Base-by-base conservation (phyloP, 2,797 vertebrate genomes). In the Vireo griseus region DNA sequence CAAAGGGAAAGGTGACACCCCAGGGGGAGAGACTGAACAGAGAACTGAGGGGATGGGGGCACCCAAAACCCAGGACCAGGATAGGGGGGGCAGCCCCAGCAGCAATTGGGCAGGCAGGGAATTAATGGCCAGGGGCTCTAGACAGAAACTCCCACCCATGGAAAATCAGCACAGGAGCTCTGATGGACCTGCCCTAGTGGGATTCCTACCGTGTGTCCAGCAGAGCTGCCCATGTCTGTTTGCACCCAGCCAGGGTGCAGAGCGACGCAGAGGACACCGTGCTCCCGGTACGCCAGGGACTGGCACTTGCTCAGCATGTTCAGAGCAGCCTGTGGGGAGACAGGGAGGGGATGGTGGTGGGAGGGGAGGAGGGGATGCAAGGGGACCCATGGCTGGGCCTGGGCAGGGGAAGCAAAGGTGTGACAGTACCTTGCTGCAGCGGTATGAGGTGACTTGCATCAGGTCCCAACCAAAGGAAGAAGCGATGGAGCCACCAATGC, bases 211-310 rank as follows among this genome's bases (percentile, higher is more conserved):
- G 0, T 20, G 2, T 10, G 1, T 33, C 45, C 73, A 31, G 52
- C 73, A 17, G 42, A 42, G 40, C 40, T 42, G 40, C 40, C 40
- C 71, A 80, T 24, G 45, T 80, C 42, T 0, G 96, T 95, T 28
- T 86, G 84, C 22, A 96, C 95, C 92, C 95, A 97, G 29, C 96
- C 90, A 5, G 96, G 94, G 65, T 94, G 83, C 20, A 96, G 67
- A 59, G 68, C 79, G 4, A 31, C 10, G 1, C 92, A 94, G 61
- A 97, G 68, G 78, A 97, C 3, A 2, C 94, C 91, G 2, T 95
- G 63, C 6, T 96, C 20, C n/a, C 20, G 67, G 59, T 96, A 96
- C 3, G 19, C 42, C 73, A 93, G 20, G 26, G 79, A 63, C 45
- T 96, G 93, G 65, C 95, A 96, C 78, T 10, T 88, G 33, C 80